Conservation (phyloP, 2,888 invertebrate species). For the Pycnomerus fuliginosus region DNA sequence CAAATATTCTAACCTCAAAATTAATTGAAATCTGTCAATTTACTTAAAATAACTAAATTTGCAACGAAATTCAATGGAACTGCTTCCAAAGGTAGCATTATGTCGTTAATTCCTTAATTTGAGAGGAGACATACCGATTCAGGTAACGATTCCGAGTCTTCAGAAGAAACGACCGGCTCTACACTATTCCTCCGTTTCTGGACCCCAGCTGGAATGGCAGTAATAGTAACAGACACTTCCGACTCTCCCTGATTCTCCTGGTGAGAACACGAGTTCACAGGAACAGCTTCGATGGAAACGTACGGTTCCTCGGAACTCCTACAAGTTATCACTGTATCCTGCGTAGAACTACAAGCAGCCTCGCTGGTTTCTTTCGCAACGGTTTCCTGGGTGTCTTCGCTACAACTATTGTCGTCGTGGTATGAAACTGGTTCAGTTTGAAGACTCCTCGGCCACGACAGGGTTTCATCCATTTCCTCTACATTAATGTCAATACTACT, state of each 20-base stretch:
- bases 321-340: slow-evolving; percentile 24
- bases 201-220: slow-evolving; percentile 40
- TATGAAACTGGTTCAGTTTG: slow-evolving; percentile 19
- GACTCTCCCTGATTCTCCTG: slow-evolving; percentile 30
- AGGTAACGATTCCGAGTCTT: slow-evolving; percentile 7
- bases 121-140: too few relatives aligned
- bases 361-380: slow-evolving; percentile 12
- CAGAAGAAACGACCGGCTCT: slow-evolving; percentile 40
- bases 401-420: slow-evolving; percentile 7
- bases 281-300: slow-evolving; percentile 38
- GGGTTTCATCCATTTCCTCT: slow-evolving; percentile 59
- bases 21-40: too few relatives aligned
- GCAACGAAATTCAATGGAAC: too few relatives aligned
- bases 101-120: too few relatives aligned
- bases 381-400: slow-evolving; percentile 22
- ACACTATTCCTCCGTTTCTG: slow-evolving; percentile 41
- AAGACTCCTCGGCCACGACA: slow-evolving; percentile 33
- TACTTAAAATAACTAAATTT: too few relatives aligned
- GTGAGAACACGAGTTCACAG: slow-evolving; percentile 29
- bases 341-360: slow-evolving; percentile 25
- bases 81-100: too few relatives aligned
- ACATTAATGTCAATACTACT: slow-evolving; percentile 58
- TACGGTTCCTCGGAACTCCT: slow-evolving; percentile 34
- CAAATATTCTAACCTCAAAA: too few relatives aligned
- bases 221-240: slow-evolving; percentile 20